These are phyloP conservation scores for Mohoua ochrocephala DNA, from an alignment of 2,113 vertebrate genomes.

Conservation along the genomic window DNA sequence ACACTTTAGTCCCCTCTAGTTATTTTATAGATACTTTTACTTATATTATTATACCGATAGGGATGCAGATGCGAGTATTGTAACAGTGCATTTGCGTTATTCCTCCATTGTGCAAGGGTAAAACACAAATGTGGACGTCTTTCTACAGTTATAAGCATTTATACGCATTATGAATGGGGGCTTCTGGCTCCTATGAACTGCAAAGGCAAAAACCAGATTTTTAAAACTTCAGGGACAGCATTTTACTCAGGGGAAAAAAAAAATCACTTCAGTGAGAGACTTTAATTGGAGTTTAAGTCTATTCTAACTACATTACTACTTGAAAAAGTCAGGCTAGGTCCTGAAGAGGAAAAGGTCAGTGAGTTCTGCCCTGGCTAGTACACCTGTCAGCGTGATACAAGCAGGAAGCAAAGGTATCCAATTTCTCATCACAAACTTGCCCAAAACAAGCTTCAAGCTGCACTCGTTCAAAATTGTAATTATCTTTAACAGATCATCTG, in stretches of 20 bases:
- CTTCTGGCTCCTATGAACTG: not conserved
- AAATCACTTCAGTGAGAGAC: not conserved
- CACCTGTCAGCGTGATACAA: slow-evolving; percentile 33
- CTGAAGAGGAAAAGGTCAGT: not conserved
- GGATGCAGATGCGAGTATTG: not conserved
- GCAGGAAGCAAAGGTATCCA: slow-evolving; percentile 1
- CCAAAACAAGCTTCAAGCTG: slow-evolving; percentile 16
- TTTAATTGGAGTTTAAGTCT: not conserved
- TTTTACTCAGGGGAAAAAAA: not conserved
- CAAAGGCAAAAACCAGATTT: not conserved
- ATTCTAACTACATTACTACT: not conserved
- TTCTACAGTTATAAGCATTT: not conserved
- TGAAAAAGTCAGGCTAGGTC: not conserved
- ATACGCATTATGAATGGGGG: not conserved
- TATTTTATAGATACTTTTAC: not conserved
- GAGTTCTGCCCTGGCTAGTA: not conserved
- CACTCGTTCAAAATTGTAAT: slow-evolving; percentile 30
- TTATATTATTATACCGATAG: not conserved
- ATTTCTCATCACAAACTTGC: slow-evolving; percentile 36
- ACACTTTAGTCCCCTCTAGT: not conserved
- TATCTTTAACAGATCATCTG: slow-evolving; percentile 31
- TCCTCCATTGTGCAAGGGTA: not conserved
- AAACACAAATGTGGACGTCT: not conserved
- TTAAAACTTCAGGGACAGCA: not conserved
- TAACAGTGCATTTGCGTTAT: not conserved